Conservation (phyloP, 2,888 invertebrate genomes). For the Ecliptopera silaceata region DNA sequence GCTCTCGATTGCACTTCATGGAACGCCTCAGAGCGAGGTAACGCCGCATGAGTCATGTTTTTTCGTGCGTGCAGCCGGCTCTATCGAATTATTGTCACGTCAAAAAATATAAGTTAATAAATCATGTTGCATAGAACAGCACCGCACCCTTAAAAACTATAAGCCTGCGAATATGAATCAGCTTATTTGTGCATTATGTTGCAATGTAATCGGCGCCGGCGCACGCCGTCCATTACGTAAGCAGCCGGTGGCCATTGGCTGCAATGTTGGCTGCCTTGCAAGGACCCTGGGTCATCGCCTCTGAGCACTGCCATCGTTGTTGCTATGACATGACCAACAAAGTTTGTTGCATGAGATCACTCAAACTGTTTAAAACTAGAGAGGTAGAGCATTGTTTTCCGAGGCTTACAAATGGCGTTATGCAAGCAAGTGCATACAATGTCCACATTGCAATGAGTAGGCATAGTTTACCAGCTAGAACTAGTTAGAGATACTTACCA, state of each 20-base stretch:
- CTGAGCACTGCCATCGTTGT: neutral
- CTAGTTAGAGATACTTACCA: too few species aligned
- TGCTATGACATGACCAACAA: conserved; percentile 10
- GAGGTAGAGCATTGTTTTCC: too few species aligned
- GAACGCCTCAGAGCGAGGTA: too few species aligned
- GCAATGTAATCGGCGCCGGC: conserved; percentile 15
- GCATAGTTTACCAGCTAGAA: too few species aligned
- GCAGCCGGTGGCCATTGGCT: conserved; percentile 9
- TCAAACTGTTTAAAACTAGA: neutral
- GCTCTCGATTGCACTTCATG: too few species aligned
- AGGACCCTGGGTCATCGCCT: conserved; percentile 21
- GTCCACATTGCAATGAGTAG: too few species aligned
- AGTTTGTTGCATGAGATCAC: neutral
- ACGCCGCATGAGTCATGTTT: too few species aligned
- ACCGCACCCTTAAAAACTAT: neutral
- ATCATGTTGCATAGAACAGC: neutral
- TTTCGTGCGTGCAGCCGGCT: too few species aligned
- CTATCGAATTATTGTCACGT: too few species aligned
- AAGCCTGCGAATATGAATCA: conserved; percentile 1
- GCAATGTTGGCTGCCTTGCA: conserved; percentile 19
- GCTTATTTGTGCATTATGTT: conserved; percentile 14
- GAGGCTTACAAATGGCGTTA: too few species aligned
- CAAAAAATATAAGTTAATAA: neutral
- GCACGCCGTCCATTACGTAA: conserved; percentile 21
- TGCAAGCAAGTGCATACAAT: too few species aligned